Conservation (phyloP, 2,797 vertebrate species). For the Menidia menidia region DNA sequence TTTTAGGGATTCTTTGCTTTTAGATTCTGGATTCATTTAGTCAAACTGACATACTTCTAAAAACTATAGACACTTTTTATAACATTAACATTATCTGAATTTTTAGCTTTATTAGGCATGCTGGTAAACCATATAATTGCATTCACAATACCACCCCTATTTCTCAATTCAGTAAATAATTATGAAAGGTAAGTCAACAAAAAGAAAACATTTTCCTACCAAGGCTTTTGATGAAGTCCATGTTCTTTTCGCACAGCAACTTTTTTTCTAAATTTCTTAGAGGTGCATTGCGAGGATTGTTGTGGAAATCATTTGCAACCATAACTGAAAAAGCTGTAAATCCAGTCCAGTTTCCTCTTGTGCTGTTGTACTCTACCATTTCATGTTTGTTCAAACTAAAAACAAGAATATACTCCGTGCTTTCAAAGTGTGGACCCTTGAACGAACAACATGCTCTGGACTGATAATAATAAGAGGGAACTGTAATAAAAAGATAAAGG, state of each 20-base stretch:
- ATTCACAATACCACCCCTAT: too few species aligned
- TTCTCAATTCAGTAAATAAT: too few species aligned
- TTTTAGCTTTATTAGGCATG: too few species aligned
- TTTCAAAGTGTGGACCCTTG: not conserved
- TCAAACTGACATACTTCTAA: too few species aligned
- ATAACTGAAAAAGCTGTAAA: not conserved
- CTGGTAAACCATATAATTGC: too few species aligned
- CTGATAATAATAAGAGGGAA: constrained; percentile 14
- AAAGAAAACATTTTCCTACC: constrained; percentile 8
- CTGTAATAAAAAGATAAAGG: constrained; percentile 16
- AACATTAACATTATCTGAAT: too few species aligned
- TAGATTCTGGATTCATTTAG: too few species aligned
- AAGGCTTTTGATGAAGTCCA: fast-evolving
- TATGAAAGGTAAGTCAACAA: not conserved
- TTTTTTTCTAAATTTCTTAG: not conserved
- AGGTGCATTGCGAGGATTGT: fast-evolving
- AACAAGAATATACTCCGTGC: not conserved
- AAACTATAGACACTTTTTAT: too few species aligned
- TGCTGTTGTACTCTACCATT: constrained; percentile 38
- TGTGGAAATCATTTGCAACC: fast-evolving
- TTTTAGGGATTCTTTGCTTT: too few species aligned
- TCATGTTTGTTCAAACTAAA: not conserved
- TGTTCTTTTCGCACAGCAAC: fast-evolving
- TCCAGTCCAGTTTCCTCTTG: constrained; percentile 40
- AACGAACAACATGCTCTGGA: constrained; percentile 13